Evolutionary conservation across 2,888 invertebrate genomes (phyloP), one percentile per base, ranked within the genome.

Genomic region (Chrysolina americana): DNA sequence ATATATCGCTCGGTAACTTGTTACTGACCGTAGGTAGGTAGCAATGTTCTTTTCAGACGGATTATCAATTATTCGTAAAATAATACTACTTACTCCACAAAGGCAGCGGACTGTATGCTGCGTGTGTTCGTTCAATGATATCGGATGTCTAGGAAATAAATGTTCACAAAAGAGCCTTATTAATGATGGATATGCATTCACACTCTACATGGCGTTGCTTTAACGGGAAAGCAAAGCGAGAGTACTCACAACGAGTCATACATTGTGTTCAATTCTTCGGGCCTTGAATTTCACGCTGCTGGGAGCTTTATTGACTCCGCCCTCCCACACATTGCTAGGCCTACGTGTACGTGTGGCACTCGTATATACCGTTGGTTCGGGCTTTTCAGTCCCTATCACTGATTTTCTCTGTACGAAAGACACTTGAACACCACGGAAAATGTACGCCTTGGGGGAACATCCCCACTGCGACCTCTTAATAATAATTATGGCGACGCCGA

Each of bases 141-240:
- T 59, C 59, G 59, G 53, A 11, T 59, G n/a, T 59, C 36, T 59
- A 59, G 59, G 59, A 59, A 59, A 59, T 59, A 59, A n/a, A 59
- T 36, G 59, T 59, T n/a, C 59, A 59, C 59, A 59, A 59, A 59
- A 59, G 59, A 59, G 36, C 36, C n/a, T 59, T 59, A 59, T 59
- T 59, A 59, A 59, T 36, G 59, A 36, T 59, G 59, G 28, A 28
- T 59, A 59, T 15, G 59, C 36, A 59, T 59, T 59, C 59, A 59
- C 59, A 59, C 59, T 59, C 59, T 28, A 23, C 59, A 59, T 8
- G 59, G 28, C 59, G 36, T 59, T 59, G 36, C 59, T 59, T 59
- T 59, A 59, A 59, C 36, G 59, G 59, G n/a, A 23, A 59, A 59
- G 53, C 59, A 59, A 59, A 59, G 59, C 59, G n/a, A 59, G 59